Evolutionary conservation across 2,888 invertebrate species (phyloP).

Genomic region (Exocentrus adspersus): DNA sequence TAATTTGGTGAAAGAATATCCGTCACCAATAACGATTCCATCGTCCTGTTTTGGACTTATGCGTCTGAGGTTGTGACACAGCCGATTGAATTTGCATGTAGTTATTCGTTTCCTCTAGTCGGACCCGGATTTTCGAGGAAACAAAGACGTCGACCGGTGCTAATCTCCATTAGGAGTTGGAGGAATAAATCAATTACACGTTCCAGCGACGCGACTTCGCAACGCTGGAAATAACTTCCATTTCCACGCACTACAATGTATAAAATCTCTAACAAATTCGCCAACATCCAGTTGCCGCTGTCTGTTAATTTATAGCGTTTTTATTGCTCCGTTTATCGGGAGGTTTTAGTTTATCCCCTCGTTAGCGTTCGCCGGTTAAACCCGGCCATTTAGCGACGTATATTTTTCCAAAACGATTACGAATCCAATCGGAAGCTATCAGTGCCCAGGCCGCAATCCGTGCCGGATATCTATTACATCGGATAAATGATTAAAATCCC

Average conservation of each 20-base stretch:
- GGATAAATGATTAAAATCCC: background rate
- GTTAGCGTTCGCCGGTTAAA: background rate
- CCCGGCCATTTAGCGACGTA: background rate
- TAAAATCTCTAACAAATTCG: no score
- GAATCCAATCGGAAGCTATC: background rate
- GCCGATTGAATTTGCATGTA: slow-evolving; percentile 20
- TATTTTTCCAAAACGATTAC: slow-evolving; percentile 1
- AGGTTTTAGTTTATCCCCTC: background rate
- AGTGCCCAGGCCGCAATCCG: background rate
- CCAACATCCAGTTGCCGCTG: no score
- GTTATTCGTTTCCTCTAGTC: slow-evolving; percentile 1
- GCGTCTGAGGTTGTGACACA: no score
- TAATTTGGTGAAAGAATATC: no score
- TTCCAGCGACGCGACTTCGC: background rate
- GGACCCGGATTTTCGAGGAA: background rate
- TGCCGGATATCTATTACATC: slow-evolving; percentile 1
- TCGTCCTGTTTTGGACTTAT: no score
- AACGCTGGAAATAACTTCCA: no score
- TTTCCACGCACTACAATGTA: no score
- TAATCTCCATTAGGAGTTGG: slow-evolving; percentile 44
- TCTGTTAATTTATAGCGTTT: background rate
- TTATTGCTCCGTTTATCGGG: background rate
- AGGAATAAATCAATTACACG: slow-evolving; percentile 41
- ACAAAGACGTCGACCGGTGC: slow-evolving; percentile 35
- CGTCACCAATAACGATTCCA: no score